A percentile compares a stretch with the other conserved stretches of the same genome.
These are phyloP conservation scores for Lacerta viridis DNA, from an alignment of 2,797 vertebrate genomes.

Conservation along the genomic window DNA sequence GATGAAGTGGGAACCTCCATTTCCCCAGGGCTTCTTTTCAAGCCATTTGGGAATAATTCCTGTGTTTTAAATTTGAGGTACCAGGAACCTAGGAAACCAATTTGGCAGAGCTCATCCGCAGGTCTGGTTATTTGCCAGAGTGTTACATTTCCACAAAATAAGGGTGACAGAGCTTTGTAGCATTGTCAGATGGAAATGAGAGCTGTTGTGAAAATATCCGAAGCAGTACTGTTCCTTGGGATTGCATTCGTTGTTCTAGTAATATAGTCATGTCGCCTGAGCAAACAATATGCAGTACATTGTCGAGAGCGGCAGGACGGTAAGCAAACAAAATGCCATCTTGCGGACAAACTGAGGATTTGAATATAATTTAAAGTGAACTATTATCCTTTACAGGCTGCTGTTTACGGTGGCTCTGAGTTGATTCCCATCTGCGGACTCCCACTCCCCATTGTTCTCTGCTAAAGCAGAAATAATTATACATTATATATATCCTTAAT, in stretches of 20 bases:
- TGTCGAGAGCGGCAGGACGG: background rate
- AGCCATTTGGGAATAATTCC: background rate
- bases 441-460: background rate
- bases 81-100: background rate
- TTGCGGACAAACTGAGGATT: background rate
- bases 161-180: slow-evolving; percentile 15
- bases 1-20: background rate
- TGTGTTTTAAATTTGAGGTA: background rate
- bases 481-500: background rate
- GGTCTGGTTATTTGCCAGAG: background rate
- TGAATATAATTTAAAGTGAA: slow-evolving; percentile 27
- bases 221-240: background rate
- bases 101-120: background rate
- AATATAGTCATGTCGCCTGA: slow-evolving; percentile 21
- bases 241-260: background rate
- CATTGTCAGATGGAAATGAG: slow-evolving; percentile 15
- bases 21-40: background rate
- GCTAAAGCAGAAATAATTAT: slow-evolving; percentile 19
- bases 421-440: background rate
- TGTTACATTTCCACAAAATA: slow-evolving; percentile 17
- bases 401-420: background rate
- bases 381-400: background rate
- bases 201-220: slow-evolving; percentile 16
- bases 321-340: slow-evolving; percentile 17
- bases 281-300: slow-evolving; percentile 25